A percentile compares a stretch with the other conserved stretches of the same genome.
phyloP scores from a whole-genome alignment of 2,113 vertebrate genomes.

The Chionodraco myersi region DNA sequence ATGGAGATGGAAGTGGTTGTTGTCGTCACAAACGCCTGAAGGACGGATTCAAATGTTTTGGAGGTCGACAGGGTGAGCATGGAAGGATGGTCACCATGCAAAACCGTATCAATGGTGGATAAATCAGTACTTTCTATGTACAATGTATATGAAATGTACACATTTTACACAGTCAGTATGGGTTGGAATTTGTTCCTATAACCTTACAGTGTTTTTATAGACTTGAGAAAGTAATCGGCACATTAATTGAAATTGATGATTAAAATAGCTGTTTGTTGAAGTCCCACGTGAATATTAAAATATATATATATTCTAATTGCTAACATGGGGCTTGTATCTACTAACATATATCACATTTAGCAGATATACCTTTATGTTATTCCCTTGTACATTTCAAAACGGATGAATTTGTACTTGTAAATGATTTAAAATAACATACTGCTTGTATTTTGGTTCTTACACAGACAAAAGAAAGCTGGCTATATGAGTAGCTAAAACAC shows the following conservation, averaged over 20 bases:
- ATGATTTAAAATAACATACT: too few relatives aligned
- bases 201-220: background rate
- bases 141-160: background rate
- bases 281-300: background rate
- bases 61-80: conserved; percentile 37
- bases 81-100: conserved; percentile 6
- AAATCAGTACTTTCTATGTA: background rate
- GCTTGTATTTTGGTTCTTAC: too few relatives aligned
- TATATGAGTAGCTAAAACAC: background rate
- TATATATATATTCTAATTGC: too few relatives aligned
- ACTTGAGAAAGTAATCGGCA: background rate
- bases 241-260: background rate
- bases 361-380: too few relatives aligned
- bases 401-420: too few relatives aligned
- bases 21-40: conserved; percentile 53
- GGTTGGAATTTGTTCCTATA: background rate
- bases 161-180: background rate
- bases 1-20: conserved; percentile 30
- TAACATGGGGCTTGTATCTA: too few relatives aligned
- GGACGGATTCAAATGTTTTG: conserved; percentile 42
- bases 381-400: too few relatives aligned
- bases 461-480: background rate
- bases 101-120: background rate
- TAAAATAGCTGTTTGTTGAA: background rate
- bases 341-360: too few relatives aligned